Percentiles rank a stretch among this genome's conserved stretches.
These are phyloP conservation scores for Chaetophractus vellerosus DNA, from an alignment of 2,797 vertebrate genomes.

Conservation along the genomic window DNA sequence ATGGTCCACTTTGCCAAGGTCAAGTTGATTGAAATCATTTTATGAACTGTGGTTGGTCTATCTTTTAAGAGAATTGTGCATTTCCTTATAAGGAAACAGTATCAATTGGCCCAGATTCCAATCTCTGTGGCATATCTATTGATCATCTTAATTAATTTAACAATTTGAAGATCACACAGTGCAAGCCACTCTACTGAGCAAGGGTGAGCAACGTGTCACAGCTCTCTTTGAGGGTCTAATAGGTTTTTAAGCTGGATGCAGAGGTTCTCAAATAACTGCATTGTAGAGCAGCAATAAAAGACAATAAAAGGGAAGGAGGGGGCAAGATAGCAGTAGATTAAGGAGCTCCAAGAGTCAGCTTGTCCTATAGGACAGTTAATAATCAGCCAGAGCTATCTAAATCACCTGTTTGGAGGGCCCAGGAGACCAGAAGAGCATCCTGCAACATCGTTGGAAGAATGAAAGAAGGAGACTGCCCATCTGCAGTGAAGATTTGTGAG, in stretches of 20 bases:
- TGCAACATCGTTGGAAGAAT: no score
- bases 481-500: no score
- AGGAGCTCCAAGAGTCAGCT: no score
- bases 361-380: no score
- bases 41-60: rapidly evolving
- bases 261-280: rapidly evolving
- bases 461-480: no score
- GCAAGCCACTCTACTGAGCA: background rate
- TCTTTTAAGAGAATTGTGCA: background rate
- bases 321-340: no score
- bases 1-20: rapidly evolving
- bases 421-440: no score
- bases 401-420: no score
- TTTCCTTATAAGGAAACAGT: background rate
- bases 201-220: background rate
- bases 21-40: background rate
- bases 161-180: rapidly evolving
- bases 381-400: no score
- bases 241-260: rapidly evolving
- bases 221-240: no score
- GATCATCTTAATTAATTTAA: background rate
- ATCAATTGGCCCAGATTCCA: no score
- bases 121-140: rapidly evolving
- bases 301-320: no score
- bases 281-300: rapidly evolving